Evolutionary conservation across 2,888 invertebrate species (phyloP), one percentile per base, ranked within the genome.

Genomic region (Oscheius myriophilus): DNA sequence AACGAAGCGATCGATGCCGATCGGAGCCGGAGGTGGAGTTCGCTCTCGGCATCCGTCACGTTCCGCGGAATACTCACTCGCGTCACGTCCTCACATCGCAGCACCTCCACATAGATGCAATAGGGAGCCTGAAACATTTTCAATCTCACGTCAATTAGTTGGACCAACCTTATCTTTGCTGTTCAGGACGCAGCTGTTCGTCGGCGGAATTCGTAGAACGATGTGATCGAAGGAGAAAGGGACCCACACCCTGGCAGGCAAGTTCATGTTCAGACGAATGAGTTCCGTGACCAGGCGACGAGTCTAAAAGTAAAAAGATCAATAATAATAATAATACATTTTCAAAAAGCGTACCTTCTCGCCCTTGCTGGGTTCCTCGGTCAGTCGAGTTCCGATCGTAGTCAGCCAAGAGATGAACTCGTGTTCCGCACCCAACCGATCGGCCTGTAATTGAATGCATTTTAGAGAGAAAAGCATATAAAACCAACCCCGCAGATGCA

Each of bases 211-310:
- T 88, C 97, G 90, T 58, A 98, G 92, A 82, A 99, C 92, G 87
- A 95, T 93, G 89, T 98, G 97, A 61, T 93, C 92, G 26, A 66
- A 73, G 79, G 92, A 92, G 87, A 94, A 92, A 16, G 98, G 98
- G 82, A 99, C 90, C 96, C 97, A 98, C 72, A 98, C 97, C 70
- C 96, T 90, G 14, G 97, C 96, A 16, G 98, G 98, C 72, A 99
- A 90, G 90, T 98, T 97, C 79, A 96, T 91, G 89, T 98, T 98
- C 70, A 98, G 90, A 81, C 93, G 90, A 78, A 93, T 93, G 81
- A 98, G 90, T 88, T 96, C 96, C 3, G 41, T 63, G 11, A 68
- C 63, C 6, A 68, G 49, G 3, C 63, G 62, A 14, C 68, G 25
- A 23, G 68, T 68, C 68, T 68, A n/a, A 39, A 67, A 46, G 4